These are phyloP conservation scores for Amblyjoppa fuscipennis DNA, from an alignment of 2,888 invertebrate species.

Conservation along the genomic window DNA sequence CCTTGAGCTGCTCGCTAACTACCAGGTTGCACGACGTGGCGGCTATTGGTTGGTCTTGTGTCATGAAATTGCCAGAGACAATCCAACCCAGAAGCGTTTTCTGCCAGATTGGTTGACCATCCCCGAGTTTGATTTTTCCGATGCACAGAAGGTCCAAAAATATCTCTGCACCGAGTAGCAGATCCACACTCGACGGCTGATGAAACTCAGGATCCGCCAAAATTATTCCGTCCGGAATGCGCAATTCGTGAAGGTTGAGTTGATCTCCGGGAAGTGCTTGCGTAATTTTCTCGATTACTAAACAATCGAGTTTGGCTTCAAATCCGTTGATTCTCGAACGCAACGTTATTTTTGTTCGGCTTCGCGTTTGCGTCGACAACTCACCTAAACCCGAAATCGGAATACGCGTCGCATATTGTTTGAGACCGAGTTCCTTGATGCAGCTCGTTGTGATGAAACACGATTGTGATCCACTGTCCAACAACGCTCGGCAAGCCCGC, in stretches of 20 bases:
- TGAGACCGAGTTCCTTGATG: conserved; percentile 1
- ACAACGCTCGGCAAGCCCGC: conserved; percentile 49
- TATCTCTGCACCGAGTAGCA: conserved; percentile 32
- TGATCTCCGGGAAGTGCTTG: conserved; percentile 9
- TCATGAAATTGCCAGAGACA: conserved; percentile 16
- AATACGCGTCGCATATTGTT: conserved; percentile 6
- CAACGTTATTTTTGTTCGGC: conserved; percentile 16
- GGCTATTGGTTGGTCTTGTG: no score
- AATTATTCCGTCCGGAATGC: conserved; percentile 32
- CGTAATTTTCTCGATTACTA: conserved; percentile 36
- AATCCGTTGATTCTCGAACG: conserved; percentile 37
- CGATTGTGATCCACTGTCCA: conserved; percentile 60
- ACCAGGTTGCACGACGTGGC: background rate
- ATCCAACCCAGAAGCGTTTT: conserved; percentile 53
- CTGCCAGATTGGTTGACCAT: conserved; percentile 12
- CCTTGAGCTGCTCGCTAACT: background rate
- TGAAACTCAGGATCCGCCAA: conserved; percentile 35
- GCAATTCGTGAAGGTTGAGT: conserved; percentile 7
- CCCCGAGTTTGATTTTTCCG: conserved; percentile 7
- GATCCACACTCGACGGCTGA: conserved; percentile 9
- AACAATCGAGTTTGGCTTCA: conserved; percentile 25
- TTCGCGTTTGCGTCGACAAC: conserved; percentile 27
- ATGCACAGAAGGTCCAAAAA: conserved; percentile 19
- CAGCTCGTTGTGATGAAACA: conserved; percentile 60
- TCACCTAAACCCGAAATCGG: conserved; percentile 25